A percentile compares a stretch with the other conserved stretches of the same genome.
These are phyloP conservation scores for Rhagonycha fulva DNA, from an alignment of 2,888 invertebrate species.

Conservation along the genomic window DNA sequence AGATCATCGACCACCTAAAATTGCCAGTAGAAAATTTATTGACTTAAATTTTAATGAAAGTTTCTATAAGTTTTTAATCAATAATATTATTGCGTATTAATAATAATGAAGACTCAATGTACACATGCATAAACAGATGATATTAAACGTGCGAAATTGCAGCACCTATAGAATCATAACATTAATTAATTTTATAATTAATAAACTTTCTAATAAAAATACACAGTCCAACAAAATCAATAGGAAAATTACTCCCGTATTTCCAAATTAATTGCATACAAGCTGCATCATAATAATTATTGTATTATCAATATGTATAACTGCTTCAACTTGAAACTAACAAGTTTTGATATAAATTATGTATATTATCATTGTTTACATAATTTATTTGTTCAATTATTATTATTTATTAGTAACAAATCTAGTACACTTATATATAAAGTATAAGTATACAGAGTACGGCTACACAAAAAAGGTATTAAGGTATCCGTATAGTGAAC, in stretches of 20 bases:
- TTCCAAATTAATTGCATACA: background rate
- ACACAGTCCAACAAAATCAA: background rate
- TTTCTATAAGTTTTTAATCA: background rate
- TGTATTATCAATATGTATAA: background rate
- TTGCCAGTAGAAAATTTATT: background rate
- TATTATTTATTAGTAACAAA: background rate
- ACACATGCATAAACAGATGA: background rate
- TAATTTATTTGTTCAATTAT: background rate
- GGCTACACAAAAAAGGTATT: too few species aligned
- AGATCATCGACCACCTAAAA: background rate
- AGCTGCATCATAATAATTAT: background rate
- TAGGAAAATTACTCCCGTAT: background rate
- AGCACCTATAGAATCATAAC: background rate
- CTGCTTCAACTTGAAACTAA: background rate
- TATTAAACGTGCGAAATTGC: background rate
- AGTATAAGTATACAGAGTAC: too few species aligned
- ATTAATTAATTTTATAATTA: background rate
- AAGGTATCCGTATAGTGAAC: too few species aligned
- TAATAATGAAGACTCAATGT: background rate
- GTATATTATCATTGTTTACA: background rate
- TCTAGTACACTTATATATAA: background rate
- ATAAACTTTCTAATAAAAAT: background rate
- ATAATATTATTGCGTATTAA: background rate
- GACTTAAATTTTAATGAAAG: background rate
- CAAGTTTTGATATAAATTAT: background rate